Percentiles rank a stretch among this genome's conserved stretches.
phyloP scores from a whole-genome alignment of 2,797 vertebrate genomes.

The Bovichtus diacanthus region DNA sequence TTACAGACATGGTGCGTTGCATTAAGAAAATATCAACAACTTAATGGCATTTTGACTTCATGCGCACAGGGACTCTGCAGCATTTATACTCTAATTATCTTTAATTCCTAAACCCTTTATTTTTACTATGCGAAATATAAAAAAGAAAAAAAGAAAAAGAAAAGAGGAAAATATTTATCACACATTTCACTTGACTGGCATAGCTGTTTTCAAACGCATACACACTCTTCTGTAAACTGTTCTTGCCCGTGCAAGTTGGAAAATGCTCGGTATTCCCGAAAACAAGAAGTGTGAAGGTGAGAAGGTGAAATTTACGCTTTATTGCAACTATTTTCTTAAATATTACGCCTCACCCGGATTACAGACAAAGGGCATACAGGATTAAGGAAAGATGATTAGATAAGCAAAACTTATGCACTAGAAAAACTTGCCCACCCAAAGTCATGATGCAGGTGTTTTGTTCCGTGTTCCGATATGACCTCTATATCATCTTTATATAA shows the following conservation, averaged over 20 bases:
- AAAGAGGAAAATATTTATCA: not conserved
- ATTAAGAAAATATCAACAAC: constrained; percentile 9
- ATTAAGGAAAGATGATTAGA: constrained; percentile 41
- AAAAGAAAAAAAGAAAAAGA: too few species aligned
- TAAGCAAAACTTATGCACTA: constrained; percentile 33
- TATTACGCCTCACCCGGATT: constrained; percentile 26
- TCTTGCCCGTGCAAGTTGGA: constrained; percentile 14
- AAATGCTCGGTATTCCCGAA: constrained; percentile 15
- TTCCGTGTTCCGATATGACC: constrained; percentile 2
- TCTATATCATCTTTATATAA: too few species aligned
- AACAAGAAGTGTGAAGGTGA: constrained; percentile 7
- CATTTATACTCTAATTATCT: not conserved
- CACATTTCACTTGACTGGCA: not conserved
- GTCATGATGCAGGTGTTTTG: constrained; percentile 17
- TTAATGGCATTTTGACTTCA: too few species aligned
- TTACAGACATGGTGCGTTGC: not conserved
- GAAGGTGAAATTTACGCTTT: constrained; percentile 44
- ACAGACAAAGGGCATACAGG: constrained; percentile 30
- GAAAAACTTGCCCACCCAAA: constrained; percentile 19
- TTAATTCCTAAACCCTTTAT: not conserved
- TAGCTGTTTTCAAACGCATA: not conserved
- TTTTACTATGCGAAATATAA: too few species aligned
- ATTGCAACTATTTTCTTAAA: constrained; percentile 53
- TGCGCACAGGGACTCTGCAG: too few species aligned
- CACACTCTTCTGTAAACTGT: too few species aligned